Evolutionary conservation across 2,113 vertebrate species (phyloP).

Genomic region (Nesoenas mayeri): DNA sequence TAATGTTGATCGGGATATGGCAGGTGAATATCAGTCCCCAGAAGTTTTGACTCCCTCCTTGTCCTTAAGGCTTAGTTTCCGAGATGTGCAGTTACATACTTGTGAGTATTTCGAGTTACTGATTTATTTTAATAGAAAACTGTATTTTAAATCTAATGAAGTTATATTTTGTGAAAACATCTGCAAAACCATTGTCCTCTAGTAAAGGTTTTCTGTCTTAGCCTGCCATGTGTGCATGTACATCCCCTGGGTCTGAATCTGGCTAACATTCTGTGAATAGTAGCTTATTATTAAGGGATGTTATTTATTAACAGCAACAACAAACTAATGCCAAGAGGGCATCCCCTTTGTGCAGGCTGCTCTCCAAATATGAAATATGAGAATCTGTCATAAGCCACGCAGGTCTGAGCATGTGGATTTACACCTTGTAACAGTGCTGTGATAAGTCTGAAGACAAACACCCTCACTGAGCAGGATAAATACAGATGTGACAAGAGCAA

Average conservation of each 20-base stretch:
- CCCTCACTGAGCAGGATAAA: neutral
- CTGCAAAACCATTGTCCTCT: neutral
- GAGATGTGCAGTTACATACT: neutral
- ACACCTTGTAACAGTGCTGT: neutral
- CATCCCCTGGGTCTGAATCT: neutral
- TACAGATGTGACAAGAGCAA: neutral
- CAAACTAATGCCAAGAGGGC: neutral
- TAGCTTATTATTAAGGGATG: neutral
- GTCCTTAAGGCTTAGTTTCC: neutral
- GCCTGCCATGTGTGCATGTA: rapidly evolving
- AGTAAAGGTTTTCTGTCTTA: neutral
- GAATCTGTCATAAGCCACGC: neutral
- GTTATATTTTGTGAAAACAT: neutral
- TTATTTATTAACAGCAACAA: neutral
- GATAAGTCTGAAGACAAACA: neutral
- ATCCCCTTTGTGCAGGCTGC: neutral
- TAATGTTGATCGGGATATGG: neutral
- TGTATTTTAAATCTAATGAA: neutral
- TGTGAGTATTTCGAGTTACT: neutral
- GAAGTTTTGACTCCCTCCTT: neutral
- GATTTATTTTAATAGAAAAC: neutral
- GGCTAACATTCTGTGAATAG: neutral
- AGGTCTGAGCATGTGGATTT: neutral
- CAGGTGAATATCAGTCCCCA: neutral
- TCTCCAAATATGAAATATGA: neutral